A percentile compares a stretch with the other conserved stretches of the same genome.
Evolutionary conservation across 2,797 vertebrate species (phyloP).

Genomic region (Odontamblyopus lacepedii): DNA sequence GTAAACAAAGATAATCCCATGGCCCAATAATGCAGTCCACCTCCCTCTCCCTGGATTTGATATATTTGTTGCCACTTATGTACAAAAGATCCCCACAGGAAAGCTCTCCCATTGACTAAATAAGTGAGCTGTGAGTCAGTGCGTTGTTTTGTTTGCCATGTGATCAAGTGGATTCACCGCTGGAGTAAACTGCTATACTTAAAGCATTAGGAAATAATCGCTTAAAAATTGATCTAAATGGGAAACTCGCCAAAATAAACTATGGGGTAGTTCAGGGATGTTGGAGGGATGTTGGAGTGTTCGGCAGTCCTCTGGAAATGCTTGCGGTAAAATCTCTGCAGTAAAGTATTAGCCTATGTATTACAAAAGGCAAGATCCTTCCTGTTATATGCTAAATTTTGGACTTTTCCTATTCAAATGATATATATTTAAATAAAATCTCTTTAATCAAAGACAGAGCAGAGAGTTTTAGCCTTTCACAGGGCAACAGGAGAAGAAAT

Average conservation of each 20-base stretch:
- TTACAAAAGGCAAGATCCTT: neutral
- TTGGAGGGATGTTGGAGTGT: neutral
- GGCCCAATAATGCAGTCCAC: conserved; percentile 63
- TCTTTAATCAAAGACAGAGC: no score
- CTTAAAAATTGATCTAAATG: conserved; percentile 25
- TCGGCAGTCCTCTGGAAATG: neutral
- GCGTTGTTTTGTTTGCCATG: conserved; percentile 33
- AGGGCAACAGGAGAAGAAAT: no score
- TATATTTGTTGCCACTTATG: conserved; percentile 55
- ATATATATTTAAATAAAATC: no score
- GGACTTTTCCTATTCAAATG: no score
- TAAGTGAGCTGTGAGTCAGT: conserved; percentile 31
- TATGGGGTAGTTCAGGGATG: neutral
- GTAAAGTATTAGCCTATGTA: neutral
- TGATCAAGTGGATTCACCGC: conserved; percentile 44
- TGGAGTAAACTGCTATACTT: conserved; percentile 17
- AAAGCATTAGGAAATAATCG: conserved; percentile 32
- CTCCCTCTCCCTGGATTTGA: conserved; percentile 51
- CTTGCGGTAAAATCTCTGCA: conserved; percentile 3
- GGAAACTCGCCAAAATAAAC: conserved; percentile 22
- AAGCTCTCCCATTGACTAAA: conserved; percentile 43
- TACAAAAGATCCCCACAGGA: conserved; percentile 57
- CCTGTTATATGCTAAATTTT: no score
- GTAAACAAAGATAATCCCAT: conserved; percentile 73
- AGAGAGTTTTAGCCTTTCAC: no score